A percentile compares a stretch with the other conserved stretches of the same genome.
These are phyloP conservation scores for Tenrec ecaudatus DNA, from an alignment of 2,113 vertebrate genomes.

Conservation along the genomic window DNA sequence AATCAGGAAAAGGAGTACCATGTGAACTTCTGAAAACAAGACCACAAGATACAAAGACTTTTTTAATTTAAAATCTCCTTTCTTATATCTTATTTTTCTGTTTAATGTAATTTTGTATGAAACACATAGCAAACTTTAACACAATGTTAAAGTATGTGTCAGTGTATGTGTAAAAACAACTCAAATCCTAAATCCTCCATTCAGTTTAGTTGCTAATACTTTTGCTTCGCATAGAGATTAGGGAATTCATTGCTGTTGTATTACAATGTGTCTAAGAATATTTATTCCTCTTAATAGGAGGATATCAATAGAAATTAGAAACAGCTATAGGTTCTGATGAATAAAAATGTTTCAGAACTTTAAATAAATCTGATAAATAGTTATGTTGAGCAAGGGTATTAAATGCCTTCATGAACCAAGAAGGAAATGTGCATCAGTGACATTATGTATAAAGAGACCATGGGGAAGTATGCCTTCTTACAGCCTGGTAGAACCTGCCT, in stretches of 20 bases:
- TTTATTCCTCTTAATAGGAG: not conserved
- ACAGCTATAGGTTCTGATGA: not conserved
- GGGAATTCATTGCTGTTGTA: not conserved
- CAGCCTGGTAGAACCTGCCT: not conserved
- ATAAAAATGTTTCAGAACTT: not conserved
- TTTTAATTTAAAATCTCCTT: not conserved
- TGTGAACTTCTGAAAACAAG: conserved; percentile 10
- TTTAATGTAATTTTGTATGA: not conserved
- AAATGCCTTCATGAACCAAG: not conserved
- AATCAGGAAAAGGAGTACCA: not conserved
- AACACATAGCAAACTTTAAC: not conserved
- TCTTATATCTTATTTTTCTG: too few relatives aligned
- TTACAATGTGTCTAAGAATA: not conserved
- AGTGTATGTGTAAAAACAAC: not conserved
- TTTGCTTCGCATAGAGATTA: not conserved
- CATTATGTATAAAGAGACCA: not conserved
- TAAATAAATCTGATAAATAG: not conserved
- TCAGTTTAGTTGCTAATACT: not conserved
- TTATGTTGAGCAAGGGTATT: not conserved
- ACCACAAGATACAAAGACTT: not conserved
- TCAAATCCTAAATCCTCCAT: not conserved
- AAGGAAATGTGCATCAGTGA: not conserved
- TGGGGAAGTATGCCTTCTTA: not conserved
- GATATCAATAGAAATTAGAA: not conserved
- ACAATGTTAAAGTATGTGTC: not conserved